Base-by-base conservation (phyloP, 1,140 invertebrate species). In the Leguminivora glycinivorella region DNA sequence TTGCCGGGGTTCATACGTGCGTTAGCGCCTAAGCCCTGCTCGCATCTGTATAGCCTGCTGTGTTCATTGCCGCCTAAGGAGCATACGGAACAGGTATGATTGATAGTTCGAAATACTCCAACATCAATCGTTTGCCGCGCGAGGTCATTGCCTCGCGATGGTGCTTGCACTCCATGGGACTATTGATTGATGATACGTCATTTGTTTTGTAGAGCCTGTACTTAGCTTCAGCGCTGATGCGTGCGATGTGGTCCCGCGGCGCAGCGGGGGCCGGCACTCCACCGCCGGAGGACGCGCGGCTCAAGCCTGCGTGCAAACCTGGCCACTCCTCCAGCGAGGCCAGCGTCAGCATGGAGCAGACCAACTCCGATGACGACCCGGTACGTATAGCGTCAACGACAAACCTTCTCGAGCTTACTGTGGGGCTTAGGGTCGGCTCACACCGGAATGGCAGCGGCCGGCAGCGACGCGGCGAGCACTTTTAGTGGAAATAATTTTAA, bases 1-100 rank as follows among this genome's bases (percentile, higher is more conserved):
- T 87, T 99, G 29, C 96, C 97, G 0, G 96, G 96, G 1, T 93
- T 98, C 70, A 97, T 98, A 0, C 97, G 98, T 84, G 96, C 98
- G 85, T 88, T 99, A 69, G 96, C 98, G 43, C 95, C 96, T 0
- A 95, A 95, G 14, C 97, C 97, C 0, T 97, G 97, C 40, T 93
- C 97, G 60, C 97, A 98, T 93, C 91, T 98, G 0, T 97, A 98
- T 79, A 95, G 95, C 71, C 89, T 98, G 19, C 90, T 99, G 10
- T 96, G 96, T 72, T 95, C 95, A 80, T 89, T 98, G 74, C 97
- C 98, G 78, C 95, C 97, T 0, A 96, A 96, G 77, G 96, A 98
- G 76, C 97, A 98, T 82, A 98, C 96, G 1, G 98, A 98, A 92
- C 97, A 98, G 91, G 94, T 94, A 77, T 43, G n/a, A 7, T 22